Percentiles rank a stretch among this genome's conserved stretches.
These are phyloP conservation scores for Temnothorax nylanderi DNA, from an alignment of 1,140 invertebrate species.

Conservation along the genomic window DNA sequence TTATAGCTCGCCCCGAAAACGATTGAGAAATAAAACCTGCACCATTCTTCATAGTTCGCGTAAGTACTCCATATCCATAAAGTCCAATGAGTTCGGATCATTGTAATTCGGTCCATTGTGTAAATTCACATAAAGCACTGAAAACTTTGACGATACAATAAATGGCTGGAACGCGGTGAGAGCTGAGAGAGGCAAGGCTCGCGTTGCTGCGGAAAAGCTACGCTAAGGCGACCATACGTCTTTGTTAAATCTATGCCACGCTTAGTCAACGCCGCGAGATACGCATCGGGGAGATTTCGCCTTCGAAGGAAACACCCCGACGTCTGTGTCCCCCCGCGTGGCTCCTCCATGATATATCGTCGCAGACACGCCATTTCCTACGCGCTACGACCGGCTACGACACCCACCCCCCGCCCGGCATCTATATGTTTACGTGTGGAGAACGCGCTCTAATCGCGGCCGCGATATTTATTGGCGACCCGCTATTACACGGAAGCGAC, in stretches of 20 bases:
- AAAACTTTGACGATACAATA: constrained; percentile 2
- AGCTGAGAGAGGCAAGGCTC: not conserved
- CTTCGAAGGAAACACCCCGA: constrained; percentile 48
- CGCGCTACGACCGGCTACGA: not conserved
- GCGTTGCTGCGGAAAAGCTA: not conserved
- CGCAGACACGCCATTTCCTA: constrained; percentile 50
- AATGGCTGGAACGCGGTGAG: not conserved
- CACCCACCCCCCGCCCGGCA: not conserved
- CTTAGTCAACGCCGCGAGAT: constrained; percentile 52
- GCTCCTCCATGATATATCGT: constrained; percentile 53
- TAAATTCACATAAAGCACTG: not conserved
- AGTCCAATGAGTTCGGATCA: not conserved
- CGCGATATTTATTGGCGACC: constrained; percentile 58
- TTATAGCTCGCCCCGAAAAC: not conserved
- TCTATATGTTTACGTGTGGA: not conserved
- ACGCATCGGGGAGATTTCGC: constrained; percentile 51
- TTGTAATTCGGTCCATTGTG: too few species aligned
- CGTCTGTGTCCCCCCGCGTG: constrained; percentile 33
- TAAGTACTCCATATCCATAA: not conserved
- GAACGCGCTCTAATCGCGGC: constrained; percentile 29
- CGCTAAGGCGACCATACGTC: constrained; percentile 23
- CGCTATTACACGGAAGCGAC: constrained; percentile 55
- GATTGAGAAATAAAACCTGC: not conserved
- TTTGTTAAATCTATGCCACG: constrained; percentile 54
- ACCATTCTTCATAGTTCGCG: not conserved